Base-by-base conservation (phyloP, 2,888 invertebrate genomes). In the Heliconius erato region DNA sequence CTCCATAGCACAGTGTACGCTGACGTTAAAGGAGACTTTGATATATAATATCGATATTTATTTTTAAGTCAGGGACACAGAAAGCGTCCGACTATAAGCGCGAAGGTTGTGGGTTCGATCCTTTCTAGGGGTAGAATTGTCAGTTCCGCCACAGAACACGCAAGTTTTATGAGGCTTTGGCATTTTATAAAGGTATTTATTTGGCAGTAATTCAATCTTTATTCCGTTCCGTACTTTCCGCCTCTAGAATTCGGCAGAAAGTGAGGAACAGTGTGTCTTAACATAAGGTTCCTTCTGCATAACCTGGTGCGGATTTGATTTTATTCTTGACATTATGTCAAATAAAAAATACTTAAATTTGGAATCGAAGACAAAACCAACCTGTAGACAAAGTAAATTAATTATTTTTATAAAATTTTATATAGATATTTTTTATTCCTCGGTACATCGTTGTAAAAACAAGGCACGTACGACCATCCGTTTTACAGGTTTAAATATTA, bases 401-500 rank as follows among this genome's bases (percentile, higher is more conserved):
- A 54, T 54, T 19, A 54, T 54, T 54, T 54, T 54, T 65, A 65
- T 65, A 14, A 65, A n/a, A 26, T 65, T 65, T 65, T n/a, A 65
- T 65, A n/a, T 2, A 77, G 26, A n/a, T 40, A 19, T 54, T 54
- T 40, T 77, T 77, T n/a, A 59, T n/a, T 69, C 35, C 71, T 65
- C 65, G 65, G 65, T 74, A 44, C 28, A 74, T 63, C 44, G 44
- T 79, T 44, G 32, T 54, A 54, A 72, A 79, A 72, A 79, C 79
- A 79, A 79, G 23, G 32, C 49, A 65, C 19, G 32, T 19, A 59
- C 35, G 32, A 32, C 7, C 68, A 65, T 40, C 1, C 72, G 79
- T 49, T 79, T 40, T 26, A 74, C 74, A 79, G 63, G 44, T 79
- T 49, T 49, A 12, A 40, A 79, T 54, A 28, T 65, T 44, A 59